Conservation (phyloP, 2,888 invertebrate genomes). For the Cotesia congregata region DNA sequence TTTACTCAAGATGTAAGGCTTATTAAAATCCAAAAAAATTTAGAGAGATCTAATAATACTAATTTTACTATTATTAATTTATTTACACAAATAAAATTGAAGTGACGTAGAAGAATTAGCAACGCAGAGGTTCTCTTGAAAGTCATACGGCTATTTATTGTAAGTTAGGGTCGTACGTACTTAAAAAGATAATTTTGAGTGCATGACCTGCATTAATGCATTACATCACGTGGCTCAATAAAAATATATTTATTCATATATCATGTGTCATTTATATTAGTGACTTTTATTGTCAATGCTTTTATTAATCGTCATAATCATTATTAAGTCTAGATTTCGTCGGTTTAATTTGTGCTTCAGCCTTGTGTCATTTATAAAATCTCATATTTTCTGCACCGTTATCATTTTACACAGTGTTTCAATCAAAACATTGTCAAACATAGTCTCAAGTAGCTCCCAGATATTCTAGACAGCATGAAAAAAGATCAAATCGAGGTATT, state of each 20-base stretch:
- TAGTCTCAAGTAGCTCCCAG: neutral
- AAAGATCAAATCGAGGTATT: conserved; percentile 17
- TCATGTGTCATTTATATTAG: neutral
- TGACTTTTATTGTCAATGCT: neutral
- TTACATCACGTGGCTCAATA: conserved; percentile 37
- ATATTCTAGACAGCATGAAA: conserved; percentile 11
- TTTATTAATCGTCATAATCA: neutral
- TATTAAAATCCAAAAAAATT: no score
- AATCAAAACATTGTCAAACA: neutral
- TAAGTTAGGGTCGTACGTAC: conserved; percentile 1
- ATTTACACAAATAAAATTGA: neutral
- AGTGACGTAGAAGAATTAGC: neutral
- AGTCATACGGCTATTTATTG: conserved; percentile 35
- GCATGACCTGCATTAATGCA: conserved; percentile 46
- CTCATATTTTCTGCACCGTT: neutral
- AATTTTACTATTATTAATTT: no score
- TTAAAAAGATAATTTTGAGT: conserved; percentile 36
- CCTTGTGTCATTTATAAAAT: neutral
- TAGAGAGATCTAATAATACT: no score
- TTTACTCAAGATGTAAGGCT: no score
- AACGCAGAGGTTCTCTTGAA: neutral
- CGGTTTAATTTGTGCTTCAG: neutral
- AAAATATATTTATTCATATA: conserved; percentile 27
- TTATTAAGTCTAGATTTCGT: neutral
- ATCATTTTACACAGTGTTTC: neutral